Percentiles rank a stretch among this genome's conserved stretches.
Evolutionary conservation across 2,113 vertebrate species (phyloP).

Genomic region (Entelurus aequoreus): DNA sequence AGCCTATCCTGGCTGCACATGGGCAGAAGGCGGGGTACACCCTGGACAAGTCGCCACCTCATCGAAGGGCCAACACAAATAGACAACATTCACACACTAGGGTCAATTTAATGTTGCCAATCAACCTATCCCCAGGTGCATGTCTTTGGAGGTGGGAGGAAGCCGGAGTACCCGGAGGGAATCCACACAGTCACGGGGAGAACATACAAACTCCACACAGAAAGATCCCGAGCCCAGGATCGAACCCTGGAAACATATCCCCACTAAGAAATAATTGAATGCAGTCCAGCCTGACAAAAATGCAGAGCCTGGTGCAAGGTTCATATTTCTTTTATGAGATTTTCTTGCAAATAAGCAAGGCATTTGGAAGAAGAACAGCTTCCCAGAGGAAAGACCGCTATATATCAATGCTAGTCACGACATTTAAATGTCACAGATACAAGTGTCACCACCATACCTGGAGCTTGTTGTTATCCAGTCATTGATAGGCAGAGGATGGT

Average conservation of each 20-base stretch:
- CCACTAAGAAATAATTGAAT: conserved; percentile 5
- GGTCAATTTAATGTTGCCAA: too few species aligned
- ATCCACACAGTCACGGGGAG: too few species aligned
- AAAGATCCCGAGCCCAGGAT: too few species aligned
- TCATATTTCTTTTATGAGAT: conserved; percentile 36
- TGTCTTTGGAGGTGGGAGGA: too few species aligned
- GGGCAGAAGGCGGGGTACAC: too few species aligned
- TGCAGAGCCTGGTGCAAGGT: conserved; percentile 7
- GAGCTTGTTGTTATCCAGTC: conserved; percentile 34
- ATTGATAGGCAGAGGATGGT: conserved; percentile 22
- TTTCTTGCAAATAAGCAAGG: conserved; percentile 41
- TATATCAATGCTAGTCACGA: conserved; percentile 57
- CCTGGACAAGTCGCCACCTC: too few species aligned
- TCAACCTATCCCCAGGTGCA: too few species aligned
- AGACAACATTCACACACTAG: too few species aligned
- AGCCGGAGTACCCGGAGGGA: too few species aligned
- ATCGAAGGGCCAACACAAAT: too few species aligned
- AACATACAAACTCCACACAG: too few species aligned
- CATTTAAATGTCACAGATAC: conserved; percentile 73
- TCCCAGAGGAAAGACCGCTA: conserved; percentile 30
- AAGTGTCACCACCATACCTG: conserved; percentile 53
- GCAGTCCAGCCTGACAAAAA: conserved; percentile 7
- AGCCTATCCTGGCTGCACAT: too few species aligned
- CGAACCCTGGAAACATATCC: neutral
- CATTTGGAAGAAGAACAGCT: conserved; percentile 24